A percentile compares a stretch with the other conserved stretches of the same genome.
These are phyloP conservation scores for Xylocopa sonorina DNA, from an alignment of 1,140 invertebrate species.

Conservation along the genomic window DNA sequence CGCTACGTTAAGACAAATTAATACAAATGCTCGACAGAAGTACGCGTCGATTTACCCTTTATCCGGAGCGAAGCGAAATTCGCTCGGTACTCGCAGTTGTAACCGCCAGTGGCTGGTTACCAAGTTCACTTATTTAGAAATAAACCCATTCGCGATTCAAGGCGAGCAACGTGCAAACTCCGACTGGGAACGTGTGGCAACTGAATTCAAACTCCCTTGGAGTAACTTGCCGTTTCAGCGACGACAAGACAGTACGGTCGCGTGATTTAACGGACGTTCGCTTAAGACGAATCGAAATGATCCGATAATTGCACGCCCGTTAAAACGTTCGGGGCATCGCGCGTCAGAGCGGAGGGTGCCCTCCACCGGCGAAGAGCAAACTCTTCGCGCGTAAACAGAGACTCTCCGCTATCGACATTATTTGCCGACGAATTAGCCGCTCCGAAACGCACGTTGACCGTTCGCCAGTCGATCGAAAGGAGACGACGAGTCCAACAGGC, in stretches of 20 bases:
- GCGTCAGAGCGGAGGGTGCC: not conserved
- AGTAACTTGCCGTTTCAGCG: not conserved
- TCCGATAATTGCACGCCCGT: constrained; percentile 2
- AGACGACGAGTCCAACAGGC: constrained; percentile 15
- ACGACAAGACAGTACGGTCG: not conserved
- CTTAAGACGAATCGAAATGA: not conserved
- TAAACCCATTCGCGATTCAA: constrained; percentile 5
- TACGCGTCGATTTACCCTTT: too few relatives aligned
- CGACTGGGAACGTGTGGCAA: not conserved
- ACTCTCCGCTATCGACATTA: not conserved
- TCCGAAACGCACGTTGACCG: not conserved
- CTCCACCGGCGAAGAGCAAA: constrained; percentile 30
- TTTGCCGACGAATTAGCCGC: constrained; percentile 31
- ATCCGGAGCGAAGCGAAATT: too few relatives aligned
- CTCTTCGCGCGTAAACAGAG: constrained; percentile 28
- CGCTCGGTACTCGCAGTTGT: too few relatives aligned
- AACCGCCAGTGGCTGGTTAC: too few relatives aligned
- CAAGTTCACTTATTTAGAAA: constrained; percentile 14
- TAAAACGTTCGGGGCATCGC: constrained; percentile 2
- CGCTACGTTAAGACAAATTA: too few relatives aligned
- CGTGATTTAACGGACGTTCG: not conserved
- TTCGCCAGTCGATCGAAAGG: not conserved
- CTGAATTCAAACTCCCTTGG: constrained; percentile 9
- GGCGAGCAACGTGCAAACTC: not conserved
- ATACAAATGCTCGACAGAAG: too few relatives aligned